phyloP scores from a whole-genome alignment of 2,888 invertebrate genomes.

The Orthosia incerta region DNA sequence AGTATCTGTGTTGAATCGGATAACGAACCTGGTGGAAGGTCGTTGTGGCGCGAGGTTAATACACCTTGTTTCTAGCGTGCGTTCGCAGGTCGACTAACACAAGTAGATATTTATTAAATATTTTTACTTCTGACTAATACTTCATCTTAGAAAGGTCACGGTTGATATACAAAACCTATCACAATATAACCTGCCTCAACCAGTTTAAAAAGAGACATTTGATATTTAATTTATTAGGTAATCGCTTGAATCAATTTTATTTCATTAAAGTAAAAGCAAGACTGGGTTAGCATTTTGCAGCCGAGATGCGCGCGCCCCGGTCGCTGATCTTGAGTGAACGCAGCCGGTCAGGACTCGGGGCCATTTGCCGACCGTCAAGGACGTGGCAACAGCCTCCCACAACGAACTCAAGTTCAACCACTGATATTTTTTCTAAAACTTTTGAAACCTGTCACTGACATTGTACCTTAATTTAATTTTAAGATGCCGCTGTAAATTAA shows the following conservation, averaged over 20 bases:
- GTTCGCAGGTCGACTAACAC: conserved; percentile 73
- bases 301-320: conserved; percentile 47
- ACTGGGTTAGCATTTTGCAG: conserved; percentile 2
- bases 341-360: conserved; percentile 56
- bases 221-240: conserved; percentile 3
- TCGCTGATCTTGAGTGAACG: conserved; percentile 63
- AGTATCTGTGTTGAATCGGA: conserved; percentile 80
- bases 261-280: background rate
- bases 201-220: background rate
- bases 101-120: conserved; percentile 40
- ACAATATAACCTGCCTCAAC: background rate
- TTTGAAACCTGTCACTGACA: conserved; percentile 11
- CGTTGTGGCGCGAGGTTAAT: conserved; percentile 80
- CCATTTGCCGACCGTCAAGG: conserved; percentile 62
- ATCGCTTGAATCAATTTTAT: background rate
- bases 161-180: conserved; percentile 10
- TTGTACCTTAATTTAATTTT: background rate
- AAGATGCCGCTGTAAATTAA: background rate
- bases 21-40: conserved; percentile 80
- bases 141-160: conserved; percentile 18
- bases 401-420: conserved; percentile 69
- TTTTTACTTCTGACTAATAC: conserved; percentile 20
- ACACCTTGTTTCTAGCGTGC: conserved; percentile 82
- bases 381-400: conserved; percentile 65
- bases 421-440: conserved; percentile 55